Percentiles rank a stretch among this genome's conserved stretches.
Conservation (phyloP, 2,888 invertebrate species). For the Limnephilus lunatus region DNA sequence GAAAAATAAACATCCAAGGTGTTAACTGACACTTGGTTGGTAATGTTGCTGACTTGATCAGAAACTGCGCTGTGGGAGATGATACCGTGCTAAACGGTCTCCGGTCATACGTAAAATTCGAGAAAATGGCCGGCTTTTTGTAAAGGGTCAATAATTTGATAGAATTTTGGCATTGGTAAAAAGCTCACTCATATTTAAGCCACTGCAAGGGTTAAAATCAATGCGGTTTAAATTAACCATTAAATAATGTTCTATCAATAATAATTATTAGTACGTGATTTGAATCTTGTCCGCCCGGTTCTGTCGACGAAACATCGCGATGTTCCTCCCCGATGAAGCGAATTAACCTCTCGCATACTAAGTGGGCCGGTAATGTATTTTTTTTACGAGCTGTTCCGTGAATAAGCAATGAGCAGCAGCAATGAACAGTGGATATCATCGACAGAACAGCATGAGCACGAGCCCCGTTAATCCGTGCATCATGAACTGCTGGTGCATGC, state of each 20-base stretch:
- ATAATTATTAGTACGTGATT: slow-evolving; percentile 3
- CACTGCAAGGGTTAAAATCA: too few species aligned
- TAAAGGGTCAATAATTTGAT: too few species aligned
- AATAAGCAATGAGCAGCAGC: too few species aligned
- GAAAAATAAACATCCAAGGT: too few species aligned
- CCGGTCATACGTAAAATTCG: background rate
- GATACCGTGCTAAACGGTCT: background rate
- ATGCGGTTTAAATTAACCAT: too few species aligned
- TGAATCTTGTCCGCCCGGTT: background rate
- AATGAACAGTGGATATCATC: too few species aligned
- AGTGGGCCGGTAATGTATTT: slow-evolving; percentile 29
- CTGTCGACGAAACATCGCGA: slow-evolving; percentile 2
- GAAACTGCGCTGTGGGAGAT: too few species aligned
- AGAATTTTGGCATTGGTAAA: background rate
- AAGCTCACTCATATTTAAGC: too few species aligned
- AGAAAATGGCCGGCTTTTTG: too few species aligned
- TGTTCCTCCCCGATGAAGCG: slow-evolving; percentile 18
- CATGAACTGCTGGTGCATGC: slow-evolving; percentile 3
- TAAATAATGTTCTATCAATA: background rate
- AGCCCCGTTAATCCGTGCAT: slow-evolving; percentile 26
- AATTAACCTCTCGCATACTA: slow-evolving; percentile 18
- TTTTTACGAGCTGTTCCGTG: slow-evolving; percentile 26
- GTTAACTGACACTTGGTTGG: too few species aligned
- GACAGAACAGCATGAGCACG: slow-evolving; percentile 23
- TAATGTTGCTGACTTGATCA: too few species aligned